phyloP scores from a whole-genome alignment of 2,113 vertebrate species.

The Nothocercus nigrocapillus region DNA sequence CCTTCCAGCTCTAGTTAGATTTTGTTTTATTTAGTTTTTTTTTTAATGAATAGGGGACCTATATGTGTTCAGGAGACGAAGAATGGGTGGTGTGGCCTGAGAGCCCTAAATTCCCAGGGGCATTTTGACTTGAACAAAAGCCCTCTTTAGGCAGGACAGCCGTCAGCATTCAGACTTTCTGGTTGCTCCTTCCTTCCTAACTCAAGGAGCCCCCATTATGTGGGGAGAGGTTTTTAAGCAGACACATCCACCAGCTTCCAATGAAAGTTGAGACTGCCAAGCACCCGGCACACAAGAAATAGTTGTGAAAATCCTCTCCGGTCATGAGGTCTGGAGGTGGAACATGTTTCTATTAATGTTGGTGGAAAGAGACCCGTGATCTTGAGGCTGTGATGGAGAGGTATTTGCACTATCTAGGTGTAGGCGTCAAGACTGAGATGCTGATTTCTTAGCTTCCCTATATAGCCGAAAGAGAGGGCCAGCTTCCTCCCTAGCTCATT shows the following conservation, averaged over 20 bases:
- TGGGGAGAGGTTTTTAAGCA: neutral
- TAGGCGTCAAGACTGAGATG: neutral
- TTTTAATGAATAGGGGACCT: conserved; percentile 18
- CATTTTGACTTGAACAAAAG: neutral
- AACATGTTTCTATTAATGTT: neutral
- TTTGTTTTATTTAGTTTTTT: neutral
- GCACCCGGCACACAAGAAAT: neutral
- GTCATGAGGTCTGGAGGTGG: neutral
- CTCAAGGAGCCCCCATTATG: neutral
- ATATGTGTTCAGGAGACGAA: neutral
- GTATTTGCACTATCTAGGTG: neutral
- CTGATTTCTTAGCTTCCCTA: neutral
- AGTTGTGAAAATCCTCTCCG: neutral
- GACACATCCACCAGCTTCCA: neutral
- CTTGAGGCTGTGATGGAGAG: neutral
- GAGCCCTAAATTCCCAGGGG: neutral
- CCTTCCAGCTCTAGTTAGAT: neutral
- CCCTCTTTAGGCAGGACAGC: neutral
- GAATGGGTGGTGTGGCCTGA: neutral
- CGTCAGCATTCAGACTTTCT: neutral
- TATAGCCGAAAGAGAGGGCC: neutral
- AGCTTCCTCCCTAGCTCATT: neutral
- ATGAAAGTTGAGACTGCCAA: neutral
- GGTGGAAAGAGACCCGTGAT: neutral
- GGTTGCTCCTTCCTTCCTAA: rapidly evolving